phyloP scores from a whole-genome alignment of 2,113 vertebrate genomes.

The Tapirus terrestris region DNA sequence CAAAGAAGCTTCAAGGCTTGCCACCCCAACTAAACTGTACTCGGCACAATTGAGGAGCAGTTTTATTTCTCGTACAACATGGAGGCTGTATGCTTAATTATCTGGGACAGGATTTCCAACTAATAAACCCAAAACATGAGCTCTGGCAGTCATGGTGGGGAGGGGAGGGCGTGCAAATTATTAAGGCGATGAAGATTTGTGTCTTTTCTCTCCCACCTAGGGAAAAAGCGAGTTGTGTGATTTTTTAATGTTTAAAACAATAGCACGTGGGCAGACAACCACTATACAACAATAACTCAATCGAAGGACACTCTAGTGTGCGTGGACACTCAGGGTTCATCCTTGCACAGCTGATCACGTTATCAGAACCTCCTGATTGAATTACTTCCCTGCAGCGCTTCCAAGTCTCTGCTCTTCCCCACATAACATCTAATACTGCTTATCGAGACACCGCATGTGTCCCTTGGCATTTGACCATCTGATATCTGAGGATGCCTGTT shows the following conservation, averaged over 20 bases:
- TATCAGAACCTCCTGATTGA: conserved; percentile 65
- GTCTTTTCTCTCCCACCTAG: neutral
- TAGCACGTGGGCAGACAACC: neutral
- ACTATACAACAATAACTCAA: conserved; percentile 27
- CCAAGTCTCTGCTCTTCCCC: conserved; percentile 30
- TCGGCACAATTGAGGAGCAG: neutral
- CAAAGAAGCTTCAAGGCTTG: neutral
- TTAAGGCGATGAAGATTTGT: neutral
- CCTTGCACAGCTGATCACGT: conserved; percentile 23
- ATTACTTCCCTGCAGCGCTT: conserved; percentile 65
- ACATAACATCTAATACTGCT: conserved; percentile 42
- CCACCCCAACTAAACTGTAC: neutral
- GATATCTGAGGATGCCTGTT: too few species aligned
- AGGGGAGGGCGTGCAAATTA: neutral
- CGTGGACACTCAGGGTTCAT: conserved; percentile 37
- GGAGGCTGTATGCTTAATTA: neutral
- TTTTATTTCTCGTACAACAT: neutral
- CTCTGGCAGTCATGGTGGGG: neutral
- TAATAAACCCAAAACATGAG: neutral
- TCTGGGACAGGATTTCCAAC: neutral
- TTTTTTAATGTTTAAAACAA: conserved; percentile 67
- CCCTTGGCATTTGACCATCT: conserved; percentile 20
- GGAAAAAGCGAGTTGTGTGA: neutral
- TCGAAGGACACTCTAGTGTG: neutral
- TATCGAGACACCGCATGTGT: conserved; percentile 30